phyloP scores from a whole-genome alignment of 2,113 vertebrate genomes.

The Halcyon malimbica region DNA sequence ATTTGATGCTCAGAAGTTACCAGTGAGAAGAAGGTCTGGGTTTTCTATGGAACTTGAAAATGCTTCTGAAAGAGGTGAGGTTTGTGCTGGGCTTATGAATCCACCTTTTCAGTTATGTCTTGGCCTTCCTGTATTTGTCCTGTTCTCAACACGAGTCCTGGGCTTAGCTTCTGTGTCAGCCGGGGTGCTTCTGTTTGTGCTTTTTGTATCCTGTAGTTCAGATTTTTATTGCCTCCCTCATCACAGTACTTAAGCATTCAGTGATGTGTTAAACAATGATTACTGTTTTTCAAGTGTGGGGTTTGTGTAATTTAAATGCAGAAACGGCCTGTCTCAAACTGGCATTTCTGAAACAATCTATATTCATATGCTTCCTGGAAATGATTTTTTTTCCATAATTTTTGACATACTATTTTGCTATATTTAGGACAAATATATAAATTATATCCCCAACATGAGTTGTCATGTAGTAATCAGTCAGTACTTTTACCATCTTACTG shows the following conservation, averaged over 20 bases:
- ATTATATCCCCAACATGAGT: not conserved
- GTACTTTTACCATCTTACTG: not conserved
- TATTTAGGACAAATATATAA: not conserved
- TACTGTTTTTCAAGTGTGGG: not conserved
- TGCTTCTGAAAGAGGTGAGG: not conserved
- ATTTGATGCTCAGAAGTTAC: not conserved
- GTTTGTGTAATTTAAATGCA: not conserved
- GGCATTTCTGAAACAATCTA: not conserved
- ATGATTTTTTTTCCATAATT: not conserved
- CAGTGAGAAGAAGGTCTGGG: not conserved
- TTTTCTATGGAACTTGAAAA: not conserved
- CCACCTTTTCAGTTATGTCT: not conserved
- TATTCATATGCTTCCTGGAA: not conserved
- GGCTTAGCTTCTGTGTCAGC: not conserved
- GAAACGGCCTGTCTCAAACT: not conserved
- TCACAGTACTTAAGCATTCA: not conserved
- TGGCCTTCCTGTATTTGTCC: not conserved
- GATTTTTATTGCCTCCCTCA: not conserved
- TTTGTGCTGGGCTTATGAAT: not conserved
- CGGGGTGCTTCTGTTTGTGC: not conserved
- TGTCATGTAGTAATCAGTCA: rapidly evolving
- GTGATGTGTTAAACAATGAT: not conserved
- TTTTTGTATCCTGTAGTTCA: not conserved
- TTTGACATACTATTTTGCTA: not conserved
- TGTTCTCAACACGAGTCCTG: not conserved